Percentiles rank a stretch among this genome's conserved stretches.
Evolutionary conservation across 1,140 invertebrate genomes (phyloP).

Genomic region (Drosophila nasuta): DNA sequence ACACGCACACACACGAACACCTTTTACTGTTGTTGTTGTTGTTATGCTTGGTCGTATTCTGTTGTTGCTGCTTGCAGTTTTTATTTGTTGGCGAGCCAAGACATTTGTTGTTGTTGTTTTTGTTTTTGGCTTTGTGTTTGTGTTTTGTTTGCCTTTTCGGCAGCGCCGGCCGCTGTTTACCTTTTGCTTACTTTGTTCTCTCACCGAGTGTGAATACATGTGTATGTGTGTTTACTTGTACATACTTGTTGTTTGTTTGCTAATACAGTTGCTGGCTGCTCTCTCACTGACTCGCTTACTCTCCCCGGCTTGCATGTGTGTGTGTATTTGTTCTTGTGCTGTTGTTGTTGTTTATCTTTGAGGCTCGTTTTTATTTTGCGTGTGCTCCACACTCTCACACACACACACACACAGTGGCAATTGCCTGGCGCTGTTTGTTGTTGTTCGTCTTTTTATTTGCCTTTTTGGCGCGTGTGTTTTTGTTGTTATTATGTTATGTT

Average conservation of each 20-base stretch:
- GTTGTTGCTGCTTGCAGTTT: slow-evolving; percentile 35
- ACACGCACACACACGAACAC: slow-evolving; percentile 8
- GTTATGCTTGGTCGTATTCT: slow-evolving; percentile 21
- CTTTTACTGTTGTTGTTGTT: slow-evolving; percentile 19
- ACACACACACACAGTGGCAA: slow-evolving; percentile 28
- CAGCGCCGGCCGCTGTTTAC: slow-evolving; percentile 50
- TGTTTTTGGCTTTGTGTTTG: slow-evolving; percentile 21
- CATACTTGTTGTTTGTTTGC: slow-evolving; percentile 68
- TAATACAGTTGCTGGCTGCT: slow-evolving; percentile 61
- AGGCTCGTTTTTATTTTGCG: slow-evolving; percentile 70
- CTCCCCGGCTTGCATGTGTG: slow-evolving; percentile 11
- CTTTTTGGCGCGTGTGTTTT: slow-evolving; percentile 45
- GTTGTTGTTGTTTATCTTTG: slow-evolving; percentile 77
- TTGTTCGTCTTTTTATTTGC: slow-evolving; percentile 55
- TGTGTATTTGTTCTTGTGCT: slow-evolving; percentile 56
- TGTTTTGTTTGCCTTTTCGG: slow-evolving; percentile 51
- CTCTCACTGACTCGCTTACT: slow-evolving; percentile 31
- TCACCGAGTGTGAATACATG: slow-evolving; percentile 15
- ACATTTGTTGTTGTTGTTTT: slow-evolving; percentile 30
- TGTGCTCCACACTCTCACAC: slow-evolving; percentile 38
- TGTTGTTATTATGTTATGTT: slow-evolving; percentile 36
- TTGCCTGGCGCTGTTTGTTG: slow-evolving; percentile 21
- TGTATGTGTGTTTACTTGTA: slow-evolving; percentile 33
- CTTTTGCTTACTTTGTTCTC: slow-evolving; percentile 40
- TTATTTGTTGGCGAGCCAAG: slow-evolving; percentile 42